Base-by-base conservation (phyloP, 2,113 vertebrate species). In the Colistium nudipinnis region DNA sequence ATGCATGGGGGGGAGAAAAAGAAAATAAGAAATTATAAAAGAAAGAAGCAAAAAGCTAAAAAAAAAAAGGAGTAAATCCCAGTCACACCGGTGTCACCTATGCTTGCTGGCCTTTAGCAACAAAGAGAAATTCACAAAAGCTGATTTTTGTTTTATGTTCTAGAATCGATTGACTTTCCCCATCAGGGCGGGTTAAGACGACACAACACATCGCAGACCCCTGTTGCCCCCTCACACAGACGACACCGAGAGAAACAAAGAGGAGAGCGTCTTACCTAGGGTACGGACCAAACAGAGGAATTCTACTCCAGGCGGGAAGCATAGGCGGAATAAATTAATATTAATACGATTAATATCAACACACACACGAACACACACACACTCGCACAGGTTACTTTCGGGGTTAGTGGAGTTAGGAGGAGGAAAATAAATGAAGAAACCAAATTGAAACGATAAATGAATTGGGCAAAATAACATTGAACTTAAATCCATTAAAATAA, bases 271-370 rank as follows among this genome's bases (percentile, higher is more conserved):
- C 97, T 98, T 99, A 99, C 98, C 98, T 99, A 97, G 98, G 97
- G 92, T 99, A 99, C 74, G 98, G 98, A 95, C 98, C 97, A 95
- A 99, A 99, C 88, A 99, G 97, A 93, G 97, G 98, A 94, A 98
- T 99, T 96, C 98, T 99, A 98, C 91, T 99, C 97, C 98, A 93
- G 95, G 78, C 76, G 85, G 92, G 95, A 97, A 97, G 97, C 97
- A 96, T 95, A 96, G 96, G 96, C 87, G 96, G 96, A 97, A 96
- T 95, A 99, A 95, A 98, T 84, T 92, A 84, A 96, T 95, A 93
- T 95, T 91, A 90, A 94, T 93, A 94, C 91, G 94, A 96, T 95
- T 95, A 94, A 94, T 92, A 93, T 91, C 81, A 83, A 76, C 87
- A 90, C 53, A 56, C 87, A 90, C 93, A 83, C 77, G 77, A 88